Evolutionary conservation across 2,113 vertebrate genomes (phyloP).

Genomic region (Ailuropoda melanoleuca): DNA sequence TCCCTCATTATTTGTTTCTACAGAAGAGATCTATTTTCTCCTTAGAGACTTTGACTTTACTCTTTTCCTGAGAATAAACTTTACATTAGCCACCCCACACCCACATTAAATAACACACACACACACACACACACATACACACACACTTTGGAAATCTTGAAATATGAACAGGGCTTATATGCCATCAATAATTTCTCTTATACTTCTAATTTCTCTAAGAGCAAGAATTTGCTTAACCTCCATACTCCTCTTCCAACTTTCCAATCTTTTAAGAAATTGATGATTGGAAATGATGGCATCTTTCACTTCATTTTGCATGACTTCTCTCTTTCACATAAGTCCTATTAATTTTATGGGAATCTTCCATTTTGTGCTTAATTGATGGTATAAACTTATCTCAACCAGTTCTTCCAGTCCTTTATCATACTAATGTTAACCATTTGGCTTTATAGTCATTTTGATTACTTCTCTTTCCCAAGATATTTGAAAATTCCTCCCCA

Average conservation of each 20-base stretch:
- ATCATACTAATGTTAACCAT: neutral
- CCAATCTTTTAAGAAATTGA: neutral
- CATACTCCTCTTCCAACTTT: neutral
- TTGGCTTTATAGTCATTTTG: conserved; percentile 26
- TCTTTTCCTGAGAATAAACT: conserved; percentile 1
- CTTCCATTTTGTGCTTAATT: neutral
- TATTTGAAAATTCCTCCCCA: neutral
- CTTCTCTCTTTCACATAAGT: conserved; percentile 9
- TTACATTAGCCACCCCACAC: neutral
- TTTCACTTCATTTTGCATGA: conserved; percentile 20
- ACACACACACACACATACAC: neutral
- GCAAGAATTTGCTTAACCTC: neutral
- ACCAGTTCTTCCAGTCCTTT: neutral
- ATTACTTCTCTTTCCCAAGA: neutral
- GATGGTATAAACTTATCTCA: neutral
- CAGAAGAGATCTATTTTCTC: neutral
- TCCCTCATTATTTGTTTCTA: neutral
- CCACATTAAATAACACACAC: neutral
- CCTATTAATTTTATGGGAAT: neutral
- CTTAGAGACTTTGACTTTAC: neutral
- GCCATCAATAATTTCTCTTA: neutral
- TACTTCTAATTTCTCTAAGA: conserved; percentile 7
- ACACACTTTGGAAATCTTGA: neutral
- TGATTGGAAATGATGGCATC: neutral
- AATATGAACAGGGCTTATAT: neutral